These are phyloP conservation scores for Heterochromis multidens DNA, from an alignment of 2,113 vertebrate genomes.

Conservation along the genomic window DNA sequence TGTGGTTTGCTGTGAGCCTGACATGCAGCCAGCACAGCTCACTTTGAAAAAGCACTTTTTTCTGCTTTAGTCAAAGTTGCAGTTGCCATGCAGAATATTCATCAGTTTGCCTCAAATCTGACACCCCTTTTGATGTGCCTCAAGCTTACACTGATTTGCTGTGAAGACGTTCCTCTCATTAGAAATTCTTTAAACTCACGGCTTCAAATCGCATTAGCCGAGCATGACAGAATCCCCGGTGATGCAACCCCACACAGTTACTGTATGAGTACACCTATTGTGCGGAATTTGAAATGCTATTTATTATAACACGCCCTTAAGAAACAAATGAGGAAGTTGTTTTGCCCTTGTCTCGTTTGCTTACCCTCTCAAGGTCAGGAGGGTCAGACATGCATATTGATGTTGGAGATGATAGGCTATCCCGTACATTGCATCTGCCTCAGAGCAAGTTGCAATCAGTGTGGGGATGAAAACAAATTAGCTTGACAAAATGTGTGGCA, in stretches of 20 bases:
- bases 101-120: constrained; percentile 42
- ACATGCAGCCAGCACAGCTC: neutral
- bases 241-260: constrained; percentile 38
- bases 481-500: constrained; percentile 7
- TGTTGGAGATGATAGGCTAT: neutral
- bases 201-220: constrained; percentile 44
- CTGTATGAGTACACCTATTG: constrained; percentile 14
- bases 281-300: neutral
- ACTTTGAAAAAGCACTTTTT: constrained; percentile 17
- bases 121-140: constrained; percentile 41
- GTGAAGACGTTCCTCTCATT: constrained; percentile 30
- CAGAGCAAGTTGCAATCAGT: constrained; percentile 21
- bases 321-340: constrained; percentile 4
- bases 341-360: neutral
- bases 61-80: constrained; percentile 33
- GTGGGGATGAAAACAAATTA: constrained; percentile 35
- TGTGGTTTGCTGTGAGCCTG: constrained; percentile 28
- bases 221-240: constrained; percentile 37
- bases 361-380: constrained; percentile 24
- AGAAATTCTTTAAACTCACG: constrained; percentile 39
- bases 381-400: constrained; percentile 26
- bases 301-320: neutral
- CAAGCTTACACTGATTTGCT: constrained; percentile 33
- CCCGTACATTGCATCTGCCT: neutral
- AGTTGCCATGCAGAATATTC: constrained; percentile 50